phyloP scores from a whole-genome alignment of 1,140 invertebrate species.

The Zaprionus capensis region DNA sequence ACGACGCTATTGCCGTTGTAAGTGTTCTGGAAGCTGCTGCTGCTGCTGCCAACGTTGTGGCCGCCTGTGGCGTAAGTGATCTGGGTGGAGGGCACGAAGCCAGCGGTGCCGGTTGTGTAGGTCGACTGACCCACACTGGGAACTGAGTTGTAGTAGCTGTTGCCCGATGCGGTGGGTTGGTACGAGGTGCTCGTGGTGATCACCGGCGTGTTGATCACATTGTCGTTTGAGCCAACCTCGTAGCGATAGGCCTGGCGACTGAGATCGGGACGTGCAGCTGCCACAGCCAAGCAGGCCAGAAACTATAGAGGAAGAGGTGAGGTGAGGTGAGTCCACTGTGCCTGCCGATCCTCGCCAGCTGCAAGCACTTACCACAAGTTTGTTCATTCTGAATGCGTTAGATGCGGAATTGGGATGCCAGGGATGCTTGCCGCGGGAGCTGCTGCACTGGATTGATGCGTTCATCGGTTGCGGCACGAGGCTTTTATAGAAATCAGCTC shows the following conservation, averaged over 20 bases:
- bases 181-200: conserved; percentile 61
- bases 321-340: background rate
- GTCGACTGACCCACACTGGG: conserved; percentile 59
- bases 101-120: conserved; percentile 14
- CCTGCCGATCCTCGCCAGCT: background rate
- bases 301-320: conserved; percentile 29
- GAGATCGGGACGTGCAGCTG: conserved; percentile 70
- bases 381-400: conserved; percentile 60
- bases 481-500: conserved; percentile 58
- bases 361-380: conserved; percentile 69
- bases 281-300: conserved; percentile 60
- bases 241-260: conserved; percentile 71
- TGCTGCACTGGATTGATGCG: conserved; percentile 67
- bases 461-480: conserved; percentile 21
- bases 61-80: background rate
- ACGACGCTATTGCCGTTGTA: conserved; percentile 16
- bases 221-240: conserved; percentile 54
- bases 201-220: conserved; percentile 44
- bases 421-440: conserved; percentile 52
- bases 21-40: conserved; percentile 16
- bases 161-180: conserved; percentile 77
- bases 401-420: background rate
- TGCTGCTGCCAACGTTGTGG: background rate
- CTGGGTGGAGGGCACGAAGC: conserved; percentile 46
- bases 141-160: conserved; percentile 66